Conservation (phyloP, 2,113 vertebrate genomes). For the Gallinago undulata region DNA sequence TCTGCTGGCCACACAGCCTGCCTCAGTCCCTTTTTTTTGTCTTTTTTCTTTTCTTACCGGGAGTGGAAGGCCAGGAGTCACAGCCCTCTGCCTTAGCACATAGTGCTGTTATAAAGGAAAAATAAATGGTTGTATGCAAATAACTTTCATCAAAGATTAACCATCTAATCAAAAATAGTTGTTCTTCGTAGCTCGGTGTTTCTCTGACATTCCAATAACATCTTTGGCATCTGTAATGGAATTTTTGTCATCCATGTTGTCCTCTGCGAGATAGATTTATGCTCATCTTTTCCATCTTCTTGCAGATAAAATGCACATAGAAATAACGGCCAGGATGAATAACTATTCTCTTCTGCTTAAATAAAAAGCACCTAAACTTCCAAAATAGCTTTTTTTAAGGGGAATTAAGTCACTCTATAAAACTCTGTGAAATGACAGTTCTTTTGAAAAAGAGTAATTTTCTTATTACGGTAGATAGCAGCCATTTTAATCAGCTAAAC, state of each 20-base stretch:
- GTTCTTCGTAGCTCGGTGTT: not conserved
- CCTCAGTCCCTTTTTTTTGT: not conserved
- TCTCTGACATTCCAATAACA: not conserved
- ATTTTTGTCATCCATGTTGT: not conserved
- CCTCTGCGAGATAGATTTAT: not conserved
- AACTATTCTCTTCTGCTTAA: not conserved
- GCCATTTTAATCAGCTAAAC: slow-evolving; percentile 23
- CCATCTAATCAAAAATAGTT: not conserved
- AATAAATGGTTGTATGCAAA: not conserved
- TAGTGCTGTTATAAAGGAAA: not conserved
- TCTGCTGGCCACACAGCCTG: not conserved
- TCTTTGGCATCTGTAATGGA: not conserved
- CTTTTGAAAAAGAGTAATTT: slow-evolving; percentile 38
- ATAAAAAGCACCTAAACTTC: not conserved
- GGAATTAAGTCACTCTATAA: not conserved
- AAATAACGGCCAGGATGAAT: not conserved
- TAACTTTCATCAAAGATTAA: not conserved
- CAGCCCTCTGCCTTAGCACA: not conserved
- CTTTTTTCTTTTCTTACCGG: not conserved
- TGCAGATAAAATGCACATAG: not conserved
- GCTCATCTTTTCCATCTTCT: not conserved
- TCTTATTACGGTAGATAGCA: not conserved
- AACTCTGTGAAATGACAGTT: not conserved
- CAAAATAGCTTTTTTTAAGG: not conserved
- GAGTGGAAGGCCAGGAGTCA: not conserved